Evolutionary conservation across 2,888 invertebrate species (phyloP).

Genomic region (Idaea biselata): DNA sequence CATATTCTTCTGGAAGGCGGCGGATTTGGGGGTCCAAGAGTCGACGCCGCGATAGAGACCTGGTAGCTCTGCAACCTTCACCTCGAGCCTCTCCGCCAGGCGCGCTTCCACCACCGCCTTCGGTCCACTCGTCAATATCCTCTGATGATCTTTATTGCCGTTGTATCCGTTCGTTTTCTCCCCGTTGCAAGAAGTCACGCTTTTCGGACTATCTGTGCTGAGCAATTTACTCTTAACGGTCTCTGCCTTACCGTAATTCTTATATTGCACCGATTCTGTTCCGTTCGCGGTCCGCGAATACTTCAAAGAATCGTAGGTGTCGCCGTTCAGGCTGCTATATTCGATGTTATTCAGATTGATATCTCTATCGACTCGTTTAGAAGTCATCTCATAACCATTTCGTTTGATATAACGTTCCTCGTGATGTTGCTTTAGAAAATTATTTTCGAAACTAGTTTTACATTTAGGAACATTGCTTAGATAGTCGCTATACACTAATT

Average conservation of each 20-base stretch:
- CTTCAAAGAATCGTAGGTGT: constrained; percentile 74
- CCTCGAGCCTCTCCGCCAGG: constrained; percentile 75
- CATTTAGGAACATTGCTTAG: constrained; percentile 78
- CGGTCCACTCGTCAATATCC: constrained; percentile 67
- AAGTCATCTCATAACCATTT: constrained; percentile 64
- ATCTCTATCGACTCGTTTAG: constrained; percentile 70
- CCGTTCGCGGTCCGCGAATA: constrained; percentile 78
- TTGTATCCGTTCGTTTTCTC: constrained; percentile 69
- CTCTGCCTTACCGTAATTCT: constrained; percentile 73
- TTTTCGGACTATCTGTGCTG: constrained; percentile 74
- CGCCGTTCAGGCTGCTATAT: constrained; percentile 70
- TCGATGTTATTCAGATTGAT: constrained; percentile 70
- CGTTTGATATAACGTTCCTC: constrained; percentile 73
- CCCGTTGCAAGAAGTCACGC: constrained; percentile 73
- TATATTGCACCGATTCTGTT: constrained; percentile 76
- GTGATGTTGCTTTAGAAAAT: constrained; percentile 71
- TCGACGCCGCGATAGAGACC: constrained; percentile 86
- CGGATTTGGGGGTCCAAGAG: constrained; percentile 88
- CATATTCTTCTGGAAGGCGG: constrained; percentile 79
- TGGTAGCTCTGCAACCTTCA: constrained; percentile 81
- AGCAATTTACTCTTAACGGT: constrained; percentile 76
- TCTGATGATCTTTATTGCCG: constrained; percentile 59
- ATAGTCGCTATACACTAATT: constrained; percentile 72
- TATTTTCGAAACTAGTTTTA: constrained; percentile 77
- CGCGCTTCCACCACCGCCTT: constrained; percentile 70